Evolutionary conservation across 1,140 invertebrate genomes (phyloP), one percentile per base, ranked within the genome.

Genomic region (Ceratosolen fusciceps): DNA sequence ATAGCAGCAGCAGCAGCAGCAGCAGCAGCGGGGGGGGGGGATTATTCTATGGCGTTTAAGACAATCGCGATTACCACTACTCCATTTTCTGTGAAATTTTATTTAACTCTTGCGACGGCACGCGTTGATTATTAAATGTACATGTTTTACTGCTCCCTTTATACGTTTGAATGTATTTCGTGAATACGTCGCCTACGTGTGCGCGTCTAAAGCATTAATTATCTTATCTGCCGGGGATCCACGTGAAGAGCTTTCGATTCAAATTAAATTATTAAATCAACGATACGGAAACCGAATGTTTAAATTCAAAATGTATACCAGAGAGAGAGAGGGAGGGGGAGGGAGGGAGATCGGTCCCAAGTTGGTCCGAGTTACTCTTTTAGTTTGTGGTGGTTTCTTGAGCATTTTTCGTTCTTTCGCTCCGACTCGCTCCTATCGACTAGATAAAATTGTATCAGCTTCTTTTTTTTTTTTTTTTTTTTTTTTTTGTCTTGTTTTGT

Each of bases 211-310:
- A 9, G 19, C 19, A 0, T 34, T 62, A 19, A 19, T 62, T 62
- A 34, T 62, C 31, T 62, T 62, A 62, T 62, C 26, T 34, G 0
- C 4, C 2, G 19, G 3, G 16, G 14, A 52, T 4, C 58, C 8
- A 34, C 16, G 21, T 19, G 5, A 19, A 62, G 34, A 62, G 16
- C 16, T 34, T 16, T 34, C 3, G 34, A 19, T 62, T 62, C 58
- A 62, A 62, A 62, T 62, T 19, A 62, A 62, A 62, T 62, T 34
- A 62, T 62, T 19, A 62, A 62, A 62, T 62, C 4, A 34, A 34
- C 1, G 58, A 62, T 62, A 34, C 34, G 16, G 14, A 62, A 62
- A 24, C 7, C 12, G 34, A 62, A 34, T 62, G 4, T 62, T n/a
- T 34, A 34, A 34, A 26, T 26, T 10, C 24, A 60, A n/a, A n/a